phyloP scores from a whole-genome alignment of 2,888 invertebrate species.

The Amphipoea lucens region DNA sequence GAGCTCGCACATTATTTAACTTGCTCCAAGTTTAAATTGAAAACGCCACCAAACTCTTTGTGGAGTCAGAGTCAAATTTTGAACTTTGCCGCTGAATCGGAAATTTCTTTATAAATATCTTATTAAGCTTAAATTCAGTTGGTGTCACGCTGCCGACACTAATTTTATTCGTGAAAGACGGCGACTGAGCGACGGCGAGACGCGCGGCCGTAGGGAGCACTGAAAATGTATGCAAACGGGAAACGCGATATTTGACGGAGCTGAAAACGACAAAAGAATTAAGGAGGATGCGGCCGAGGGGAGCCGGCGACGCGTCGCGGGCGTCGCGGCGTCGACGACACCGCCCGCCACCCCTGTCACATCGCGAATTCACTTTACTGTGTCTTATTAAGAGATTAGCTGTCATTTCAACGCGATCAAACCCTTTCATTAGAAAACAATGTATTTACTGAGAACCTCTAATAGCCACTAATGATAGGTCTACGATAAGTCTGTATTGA shows the following conservation, averaged over 20 bases:
- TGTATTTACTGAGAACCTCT: constrained; percentile 50
- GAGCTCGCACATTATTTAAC: constrained; percentile 90
- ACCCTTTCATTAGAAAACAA: constrained; percentile 75
- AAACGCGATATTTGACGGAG: constrained; percentile 88
- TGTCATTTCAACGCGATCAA: constrained; percentile 76
- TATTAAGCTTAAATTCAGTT: constrained; percentile 90
- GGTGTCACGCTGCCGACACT: constrained; percentile 90
- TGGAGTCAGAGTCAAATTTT: constrained; percentile 88
- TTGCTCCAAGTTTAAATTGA: constrained; percentile 90
- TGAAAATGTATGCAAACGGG: constrained; percentile 90
- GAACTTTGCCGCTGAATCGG: constrained; percentile 90
- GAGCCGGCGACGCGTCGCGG: constrained; percentile 62
- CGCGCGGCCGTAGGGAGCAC: constrained; percentile 72
- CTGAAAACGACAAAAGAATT: constrained; percentile 90
- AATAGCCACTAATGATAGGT: constrained; percentile 45
- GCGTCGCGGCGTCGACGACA: constrained; percentile 73
- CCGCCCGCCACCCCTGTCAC: constrained; percentile 67
- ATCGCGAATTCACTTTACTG: constrained; percentile 85
- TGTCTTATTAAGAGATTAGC: constrained; percentile 83
- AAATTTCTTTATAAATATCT: constrained; percentile 91
- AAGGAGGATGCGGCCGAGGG: constrained; percentile 72
- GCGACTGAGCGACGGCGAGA: constrained; percentile 77
- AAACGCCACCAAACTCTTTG: constrained; percentile 90
- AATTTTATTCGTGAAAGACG: constrained; percentile 90
- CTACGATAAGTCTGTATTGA: constrained; percentile 19